These are phyloP conservation scores for Poeciliopsis prolifica DNA, from an alignment of 2,113 vertebrate species.

Conservation along the genomic window DNA sequence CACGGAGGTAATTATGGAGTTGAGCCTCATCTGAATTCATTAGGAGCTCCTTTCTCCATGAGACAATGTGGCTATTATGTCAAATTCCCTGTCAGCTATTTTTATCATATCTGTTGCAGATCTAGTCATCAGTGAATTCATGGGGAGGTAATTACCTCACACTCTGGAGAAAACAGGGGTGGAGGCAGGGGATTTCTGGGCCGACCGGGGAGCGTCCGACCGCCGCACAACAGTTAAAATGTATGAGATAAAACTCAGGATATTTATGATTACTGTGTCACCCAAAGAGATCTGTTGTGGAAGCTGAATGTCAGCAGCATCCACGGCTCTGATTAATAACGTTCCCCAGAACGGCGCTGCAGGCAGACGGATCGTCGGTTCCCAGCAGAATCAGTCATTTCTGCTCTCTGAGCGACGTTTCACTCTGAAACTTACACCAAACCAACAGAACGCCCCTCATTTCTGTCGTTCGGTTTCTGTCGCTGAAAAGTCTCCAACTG, in stretches of 20 bases:
- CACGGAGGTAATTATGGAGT: conserved; percentile 70
- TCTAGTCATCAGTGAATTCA: conserved; percentile 70
- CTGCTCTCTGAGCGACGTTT: background rate
- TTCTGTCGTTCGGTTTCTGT: background rate
- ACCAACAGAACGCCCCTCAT: background rate
- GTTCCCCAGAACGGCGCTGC: conserved; percentile 36
- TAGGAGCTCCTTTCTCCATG: conserved; percentile 60
- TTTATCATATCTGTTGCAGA: conserved; percentile 70
- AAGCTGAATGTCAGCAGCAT: conserved; percentile 58
- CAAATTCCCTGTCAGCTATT: conserved; percentile 79
- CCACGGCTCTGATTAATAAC: conserved; percentile 57
- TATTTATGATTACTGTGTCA: conserved; percentile 59
- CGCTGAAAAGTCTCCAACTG: background rate
- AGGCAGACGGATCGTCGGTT: conserved; percentile 14
- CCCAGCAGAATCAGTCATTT: conserved; percentile 5
- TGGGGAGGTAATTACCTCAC: conserved; percentile 67
- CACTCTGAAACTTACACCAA: background rate
- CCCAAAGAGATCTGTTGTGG: conserved; percentile 50
- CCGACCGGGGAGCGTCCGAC: conserved; percentile 48
- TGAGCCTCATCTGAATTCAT: conserved; percentile 69
- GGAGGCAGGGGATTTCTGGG: conserved; percentile 30
- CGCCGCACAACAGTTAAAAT: conserved; percentile 45
- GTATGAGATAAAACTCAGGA: conserved; percentile 51
- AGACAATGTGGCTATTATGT: conserved; percentile 77
- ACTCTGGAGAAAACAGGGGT: conserved; percentile 55